Percentiles rank a stretch among this genome's conserved stretches.
phyloP scores from a whole-genome alignment of 2,797 vertebrate genomes.

The Salarias fasciatus region DNA sequence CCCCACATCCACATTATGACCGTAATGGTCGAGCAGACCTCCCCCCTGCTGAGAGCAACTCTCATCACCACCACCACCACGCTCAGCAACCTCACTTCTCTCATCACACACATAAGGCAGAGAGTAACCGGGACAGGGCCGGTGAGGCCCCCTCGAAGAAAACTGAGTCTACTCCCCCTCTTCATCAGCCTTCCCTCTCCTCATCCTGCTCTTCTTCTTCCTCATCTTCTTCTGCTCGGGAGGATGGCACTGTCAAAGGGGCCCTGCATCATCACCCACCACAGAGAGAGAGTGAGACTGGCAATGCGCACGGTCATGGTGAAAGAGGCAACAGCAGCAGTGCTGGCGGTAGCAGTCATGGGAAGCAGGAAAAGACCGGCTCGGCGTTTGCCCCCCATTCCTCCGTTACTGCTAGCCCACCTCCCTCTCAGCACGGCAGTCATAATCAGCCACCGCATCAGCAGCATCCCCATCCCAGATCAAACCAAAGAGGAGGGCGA shows the following conservation, averaged over 20 bases:
- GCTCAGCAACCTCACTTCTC: conserved; percentile 76
- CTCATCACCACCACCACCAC: conserved; percentile 76
- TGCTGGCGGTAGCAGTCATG: conserved; percentile 42
- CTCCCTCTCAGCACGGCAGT: conserved; percentile 68
- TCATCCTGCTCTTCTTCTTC: conserved; percentile 85
- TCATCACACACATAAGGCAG: conserved; percentile 80
- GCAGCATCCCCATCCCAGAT: conserved; percentile 81
- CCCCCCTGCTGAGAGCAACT: conserved; percentile 72
- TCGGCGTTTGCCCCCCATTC: conserved; percentile 62
- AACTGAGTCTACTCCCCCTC: conserved; percentile 74
- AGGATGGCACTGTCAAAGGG: conserved; percentile 78
- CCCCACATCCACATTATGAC: conserved; percentile 81
- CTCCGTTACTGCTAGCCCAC: conserved; percentile 60
- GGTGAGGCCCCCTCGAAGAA: conserved; percentile 76
- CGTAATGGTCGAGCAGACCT: conserved; percentile 81
- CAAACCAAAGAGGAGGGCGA: conserved; percentile 81
- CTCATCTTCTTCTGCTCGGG: conserved; percentile 81
- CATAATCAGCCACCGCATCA: conserved; percentile 66
- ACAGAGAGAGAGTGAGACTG: conserved; percentile 72
- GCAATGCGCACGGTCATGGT: conserved; percentile 38
- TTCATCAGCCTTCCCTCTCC: conserved; percentile 79
- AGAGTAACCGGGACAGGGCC: conserved; percentile 73
- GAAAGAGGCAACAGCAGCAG: conserved; percentile 62
- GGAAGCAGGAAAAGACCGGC: conserved; percentile 79
- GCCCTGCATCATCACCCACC: conserved; percentile 70